phyloP scores from a whole-genome alignment of 1,140 invertebrate genomes.

The Cyrtorhinus lividipennis region DNA sequence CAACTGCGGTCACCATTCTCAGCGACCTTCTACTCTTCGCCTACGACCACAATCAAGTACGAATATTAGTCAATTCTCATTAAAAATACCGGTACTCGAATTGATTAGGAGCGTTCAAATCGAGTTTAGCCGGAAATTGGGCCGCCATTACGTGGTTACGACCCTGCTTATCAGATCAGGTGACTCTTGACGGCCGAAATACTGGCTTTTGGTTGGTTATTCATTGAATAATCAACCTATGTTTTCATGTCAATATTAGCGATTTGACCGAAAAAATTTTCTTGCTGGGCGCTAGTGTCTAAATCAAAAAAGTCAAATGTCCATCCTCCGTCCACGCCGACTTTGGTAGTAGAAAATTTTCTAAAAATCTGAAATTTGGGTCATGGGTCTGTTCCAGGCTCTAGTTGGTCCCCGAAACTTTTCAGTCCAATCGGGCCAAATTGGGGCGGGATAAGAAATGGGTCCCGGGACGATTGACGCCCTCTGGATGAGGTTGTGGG shows the following conservation, averaged over 20 bases:
- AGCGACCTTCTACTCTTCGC: constrained; percentile 66
- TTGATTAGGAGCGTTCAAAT: not conserved
- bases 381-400: too few species aligned
- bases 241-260: not conserved
- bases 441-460: too few species aligned
- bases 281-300: too few species aligned
- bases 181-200: not conserved
- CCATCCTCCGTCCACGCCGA: too few species aligned
- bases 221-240: not conserved
- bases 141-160: not conserved
- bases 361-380: too few species aligned
- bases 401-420: too few species aligned
- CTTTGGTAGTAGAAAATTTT: too few species aligned
- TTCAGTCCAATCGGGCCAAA: too few species aligned
- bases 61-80: constrained; percentile 24
- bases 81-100: constrained; percentile 5
- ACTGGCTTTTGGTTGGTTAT: not conserved
- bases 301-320: too few species aligned
- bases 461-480: too few species aligned
- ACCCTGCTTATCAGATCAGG: not conserved
- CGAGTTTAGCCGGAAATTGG: not conserved
- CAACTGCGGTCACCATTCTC: constrained; percentile 60
- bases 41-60: constrained; percentile 73
- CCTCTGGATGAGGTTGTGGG: too few species aligned
- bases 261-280: too few species aligned